Conservation (phyloP, 2,797 vertebrate genomes). For the Microhierax caerulescens region DNA sequence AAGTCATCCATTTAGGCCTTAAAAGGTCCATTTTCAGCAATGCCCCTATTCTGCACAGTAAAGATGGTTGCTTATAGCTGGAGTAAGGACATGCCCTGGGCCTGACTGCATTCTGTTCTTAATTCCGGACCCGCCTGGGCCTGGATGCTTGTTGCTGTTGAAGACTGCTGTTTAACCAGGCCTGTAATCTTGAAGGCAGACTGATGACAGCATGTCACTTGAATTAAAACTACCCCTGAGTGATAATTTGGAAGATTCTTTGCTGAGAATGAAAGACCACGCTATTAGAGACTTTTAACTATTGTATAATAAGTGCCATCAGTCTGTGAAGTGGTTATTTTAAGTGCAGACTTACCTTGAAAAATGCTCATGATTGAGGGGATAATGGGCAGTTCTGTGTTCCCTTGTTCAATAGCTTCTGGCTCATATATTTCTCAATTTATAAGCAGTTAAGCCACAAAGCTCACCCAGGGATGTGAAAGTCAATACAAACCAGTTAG, state of each 20-base stretch:
- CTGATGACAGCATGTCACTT: not conserved
- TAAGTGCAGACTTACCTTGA: not conserved
- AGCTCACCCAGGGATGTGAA: not conserved
- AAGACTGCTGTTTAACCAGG: not conserved
- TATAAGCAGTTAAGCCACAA: constrained; percentile 24
- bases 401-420: not conserved
- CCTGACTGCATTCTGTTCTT: not conserved
- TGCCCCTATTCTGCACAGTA: not conserved
- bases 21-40: not conserved
- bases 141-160: not conserved
- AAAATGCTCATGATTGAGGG: not conserved
- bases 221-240: not conserved
- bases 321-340: not conserved
- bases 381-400: not conserved
- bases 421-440: not conserved
- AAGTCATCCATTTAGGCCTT: not conserved
- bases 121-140: not conserved
- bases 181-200: not conserved
- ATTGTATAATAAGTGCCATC: not conserved
- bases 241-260: not conserved
- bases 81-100: too few relatives aligned
- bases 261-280: not conserved
- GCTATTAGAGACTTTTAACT: not conserved
- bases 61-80: not conserved
- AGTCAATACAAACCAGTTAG: not conserved